phyloP scores from a whole-genome alignment of 2,888 invertebrate species.

The Epinotia bilunana region DNA sequence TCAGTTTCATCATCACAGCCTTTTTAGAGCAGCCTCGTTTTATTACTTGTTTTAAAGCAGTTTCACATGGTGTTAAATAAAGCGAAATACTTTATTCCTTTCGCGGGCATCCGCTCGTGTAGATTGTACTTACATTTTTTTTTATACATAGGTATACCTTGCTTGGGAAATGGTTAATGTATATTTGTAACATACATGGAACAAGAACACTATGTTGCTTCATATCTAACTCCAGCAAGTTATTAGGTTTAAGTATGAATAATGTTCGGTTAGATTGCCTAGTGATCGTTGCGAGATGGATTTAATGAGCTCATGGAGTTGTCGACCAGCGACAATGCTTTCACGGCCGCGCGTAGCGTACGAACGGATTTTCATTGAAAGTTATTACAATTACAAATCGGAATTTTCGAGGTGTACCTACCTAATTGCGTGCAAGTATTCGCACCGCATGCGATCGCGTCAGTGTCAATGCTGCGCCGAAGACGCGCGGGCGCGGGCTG shows the following conservation, averaged over 20 bases:
- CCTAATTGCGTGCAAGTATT: constrained; percentile 66
- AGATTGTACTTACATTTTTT: constrained; percentile 2
- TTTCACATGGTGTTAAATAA: not conserved
- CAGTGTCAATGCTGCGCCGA: constrained; percentile 70
- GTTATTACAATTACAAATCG: constrained; percentile 72
- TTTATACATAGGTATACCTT: no score
- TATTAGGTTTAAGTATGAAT: constrained; percentile 44
- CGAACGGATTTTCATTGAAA: constrained; percentile 65
- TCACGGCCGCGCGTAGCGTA: constrained; percentile 50
- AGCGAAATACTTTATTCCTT: not conserved
- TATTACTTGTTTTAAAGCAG: not conserved
- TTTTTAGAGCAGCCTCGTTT: not conserved
- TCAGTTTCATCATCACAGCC: constrained; percentile 29
- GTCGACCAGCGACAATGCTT: constrained; percentile 50
- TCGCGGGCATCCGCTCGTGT: constrained; percentile 15
- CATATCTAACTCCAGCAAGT: constrained; percentile 38
- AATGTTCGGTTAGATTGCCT: constrained; percentile 44
- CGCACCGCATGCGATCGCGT: constrained; percentile 50
- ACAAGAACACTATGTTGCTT: constrained; percentile 39
- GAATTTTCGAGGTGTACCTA: constrained; percentile 60
- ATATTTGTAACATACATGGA: constrained; percentile 41
- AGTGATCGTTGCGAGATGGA: constrained; percentile 38
- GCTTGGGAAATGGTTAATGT: constrained; percentile 43
- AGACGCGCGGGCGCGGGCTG: constrained; percentile 43
- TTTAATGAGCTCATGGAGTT: constrained; percentile 41